Evolutionary conservation across 2,888 invertebrate genomes (phyloP).

Genomic region (Xestia sexstrigata): DNA sequence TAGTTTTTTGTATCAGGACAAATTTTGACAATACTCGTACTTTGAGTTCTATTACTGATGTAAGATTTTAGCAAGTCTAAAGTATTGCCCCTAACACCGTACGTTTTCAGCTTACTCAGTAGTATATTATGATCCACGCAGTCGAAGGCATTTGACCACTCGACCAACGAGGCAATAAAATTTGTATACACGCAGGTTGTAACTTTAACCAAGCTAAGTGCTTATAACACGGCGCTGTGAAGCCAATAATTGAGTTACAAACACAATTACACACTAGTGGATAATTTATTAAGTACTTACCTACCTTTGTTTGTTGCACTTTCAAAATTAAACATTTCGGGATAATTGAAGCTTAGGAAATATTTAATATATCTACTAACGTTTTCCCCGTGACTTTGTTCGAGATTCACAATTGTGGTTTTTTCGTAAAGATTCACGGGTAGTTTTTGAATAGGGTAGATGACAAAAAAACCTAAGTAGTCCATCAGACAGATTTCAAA

Average conservation of each 20-base stretch:
- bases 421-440: too few relatives aligned
- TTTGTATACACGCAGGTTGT: neutral
- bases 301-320: constrained; percentile 53
- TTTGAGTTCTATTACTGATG: too few relatives aligned
- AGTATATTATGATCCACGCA: too few relatives aligned
- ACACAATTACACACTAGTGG: constrained; percentile 43
- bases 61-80: too few relatives aligned
- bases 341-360: constrained; percentile 43
- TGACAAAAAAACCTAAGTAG: too few relatives aligned
- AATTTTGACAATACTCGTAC: too few relatives aligned
- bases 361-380: neutral
- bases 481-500: too few relatives aligned
- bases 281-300: constrained; percentile 53
- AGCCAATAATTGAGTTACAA: constrained; percentile 29
- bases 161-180: neutral
- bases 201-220: constrained; percentile 27
- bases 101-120: too few relatives aligned
- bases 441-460: too few relatives aligned
- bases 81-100: too few relatives aligned
- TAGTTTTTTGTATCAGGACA: too few relatives aligned
- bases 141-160: too few relatives aligned
- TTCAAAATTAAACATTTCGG: constrained; percentile 43
- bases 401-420: neutral
- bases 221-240: constrained; percentile 22
- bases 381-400: neutral